A percentile compares a stretch with the other conserved stretches of the same genome.
phyloP scores from a whole-genome alignment of 2,888 invertebrate genomes.

The Miltochrista miniata region DNA sequence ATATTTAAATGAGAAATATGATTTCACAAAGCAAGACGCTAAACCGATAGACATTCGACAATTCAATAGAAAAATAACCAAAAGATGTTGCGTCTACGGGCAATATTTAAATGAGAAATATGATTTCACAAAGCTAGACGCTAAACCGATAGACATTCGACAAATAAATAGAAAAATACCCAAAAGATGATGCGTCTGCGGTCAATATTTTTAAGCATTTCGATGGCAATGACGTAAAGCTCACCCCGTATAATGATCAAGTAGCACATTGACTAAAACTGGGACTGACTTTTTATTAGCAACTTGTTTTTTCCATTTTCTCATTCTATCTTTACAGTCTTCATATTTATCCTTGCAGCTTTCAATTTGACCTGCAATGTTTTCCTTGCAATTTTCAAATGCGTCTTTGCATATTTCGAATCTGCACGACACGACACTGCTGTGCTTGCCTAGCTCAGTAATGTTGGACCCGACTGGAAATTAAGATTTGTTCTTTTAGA shows the following conservation, averaged over 20 bases:
- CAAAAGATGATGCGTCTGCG: too few species aligned
- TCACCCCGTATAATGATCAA: neutral
- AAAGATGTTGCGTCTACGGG: too few species aligned
- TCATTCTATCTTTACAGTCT: neutral
- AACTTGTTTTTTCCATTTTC: neutral
- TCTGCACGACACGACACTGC: neutral
- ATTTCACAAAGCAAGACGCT: too few species aligned
- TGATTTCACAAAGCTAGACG: too few species aligned
- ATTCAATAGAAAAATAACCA: neutral
- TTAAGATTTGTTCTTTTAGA: neutral
- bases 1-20: neutral
- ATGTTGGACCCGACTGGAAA: neutral
- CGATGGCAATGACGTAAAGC: neutral
- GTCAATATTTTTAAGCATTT: neutral
- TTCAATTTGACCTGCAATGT: neutral
- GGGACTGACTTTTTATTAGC: conserved; percentile 1
- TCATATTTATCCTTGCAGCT: neutral
- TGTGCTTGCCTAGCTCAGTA: neutral
- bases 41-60: too few species aligned
- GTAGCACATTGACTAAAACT: neutral
- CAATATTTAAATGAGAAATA: neutral
- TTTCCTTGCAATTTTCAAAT: neutral
- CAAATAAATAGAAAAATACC: neutral
- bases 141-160: too few species aligned
- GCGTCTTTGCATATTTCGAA: neutral